Evolutionary conservation across 1,140 invertebrate species (phyloP), one percentile per base, ranked within the genome.

Genomic region (Cherax destructor): DNA sequence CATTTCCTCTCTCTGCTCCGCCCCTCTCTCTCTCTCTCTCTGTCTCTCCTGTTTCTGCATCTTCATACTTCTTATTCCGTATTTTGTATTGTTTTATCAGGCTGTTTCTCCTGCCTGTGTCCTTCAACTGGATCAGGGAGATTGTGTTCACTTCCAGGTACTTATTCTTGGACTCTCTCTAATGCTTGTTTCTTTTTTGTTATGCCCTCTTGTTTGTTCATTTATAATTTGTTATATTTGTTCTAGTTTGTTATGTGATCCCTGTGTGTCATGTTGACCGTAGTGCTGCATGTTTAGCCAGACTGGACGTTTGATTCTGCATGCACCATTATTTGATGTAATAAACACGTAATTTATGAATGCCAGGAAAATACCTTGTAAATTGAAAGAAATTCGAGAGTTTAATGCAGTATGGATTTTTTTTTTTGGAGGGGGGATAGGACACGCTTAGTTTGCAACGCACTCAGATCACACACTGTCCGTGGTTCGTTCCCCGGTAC

Each of bases 1-100:
- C 52, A 9, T 13, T 56, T 13, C 11, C 52, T 56, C 52, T 56
- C 52, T 4, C 52, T 56, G 7, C 52, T 10, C 10, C 52, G 5
- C 52, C 10, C 52, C 81, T 84, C 81, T 84, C 81, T 84, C 81
- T 84, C 81, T 84, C 81, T 84, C 21, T 84, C 59, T 65, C 81
- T 56, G 1, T 56, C 47, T 83, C 80, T 61, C 30, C 30, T 41
- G 30, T 41, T 41, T 41, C 52, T 56, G 1, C 1, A 4, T 13
- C 11, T 56, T 56, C 6, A 13, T 13, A 56, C 52, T 56, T 56
- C 11, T 69, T n/a, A 69, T 69, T 69, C 21, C 61, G 11, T 69
- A 21, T 16, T 69, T 16, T 69, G 5, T 13, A 56, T 18, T 69
- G 5, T 69, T 69, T 69, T 69, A 69, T 69, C 61, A 69, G 61